Evolutionary conservation across 2,113 vertebrate genomes (phyloP), one percentile per base, ranked within the genome.

Genomic region (Spilogale gracilis): DNA sequence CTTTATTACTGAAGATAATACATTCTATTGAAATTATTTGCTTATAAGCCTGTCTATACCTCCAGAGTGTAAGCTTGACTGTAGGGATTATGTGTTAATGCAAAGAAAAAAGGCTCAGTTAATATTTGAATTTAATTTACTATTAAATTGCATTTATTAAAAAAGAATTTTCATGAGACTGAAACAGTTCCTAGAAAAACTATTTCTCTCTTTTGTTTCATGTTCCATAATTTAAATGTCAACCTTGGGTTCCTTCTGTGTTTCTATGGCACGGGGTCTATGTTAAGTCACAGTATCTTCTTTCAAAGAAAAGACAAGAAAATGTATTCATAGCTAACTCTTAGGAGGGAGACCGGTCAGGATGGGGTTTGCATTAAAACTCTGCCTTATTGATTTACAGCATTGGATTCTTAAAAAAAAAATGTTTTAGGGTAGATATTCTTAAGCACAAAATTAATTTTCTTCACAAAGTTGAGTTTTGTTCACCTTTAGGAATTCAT

Each of bases 141-240:
- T 89, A 71, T 91, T 92, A 94, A 93, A 61, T 69, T 74, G 9
- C 7, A 74, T 56, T 93, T n/a, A 91, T 48, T 89, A 83, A 80
- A 52, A 74, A 25, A 56, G 50, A 91, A 69, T 94, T 92, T 95
- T 84, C 20, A 50, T 20, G 18, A 69, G 58, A 16, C 45, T 52
- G 87, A 94, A 93, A 50, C 23, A 89, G 67, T 88, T 97, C 71
- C 69, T 56, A 93, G 54, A 74, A 20, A 16, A 96, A 84, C n/a
- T 38, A 48, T 43, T 92, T 74, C 16, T 21, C 13, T 50, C 30
- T 88, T 89, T 91, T 94, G 58, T 79, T 81, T 93, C 83, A 45
- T 38, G 88, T 94, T 79, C 67, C 54, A 78, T 83, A 60, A 91
- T 65, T 79, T 96, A 91, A 96, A 76, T 81, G 65, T 69, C 71